Conservation (phyloP, 1,140 invertebrate genomes). For the Cryptotermes secundus region DNA sequence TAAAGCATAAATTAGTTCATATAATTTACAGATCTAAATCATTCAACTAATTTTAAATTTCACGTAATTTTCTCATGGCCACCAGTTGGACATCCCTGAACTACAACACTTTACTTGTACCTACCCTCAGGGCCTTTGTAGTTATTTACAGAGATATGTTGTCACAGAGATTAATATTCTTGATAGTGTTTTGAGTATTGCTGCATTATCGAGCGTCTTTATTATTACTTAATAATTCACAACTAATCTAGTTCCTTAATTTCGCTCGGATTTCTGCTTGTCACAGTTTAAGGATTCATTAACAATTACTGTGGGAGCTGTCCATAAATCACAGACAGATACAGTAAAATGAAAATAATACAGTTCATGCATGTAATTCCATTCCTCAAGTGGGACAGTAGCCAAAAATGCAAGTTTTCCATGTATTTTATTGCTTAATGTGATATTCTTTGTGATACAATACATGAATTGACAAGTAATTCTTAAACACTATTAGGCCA, state of each 20-base stretch:
- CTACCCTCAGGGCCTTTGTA: not conserved
- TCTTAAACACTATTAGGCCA: not conserved
- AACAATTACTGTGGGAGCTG: constrained; percentile 11
- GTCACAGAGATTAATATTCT: not conserved
- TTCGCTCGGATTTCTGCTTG: not conserved
- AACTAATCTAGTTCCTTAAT: constrained; percentile 3
- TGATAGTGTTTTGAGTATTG: not conserved
- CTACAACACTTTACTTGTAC: not conserved
- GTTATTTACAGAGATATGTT: constrained; percentile 3
- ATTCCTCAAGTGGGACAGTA: no score
- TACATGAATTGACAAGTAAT: not conserved
- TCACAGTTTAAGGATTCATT: not conserved
- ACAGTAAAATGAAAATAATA: not conserved
- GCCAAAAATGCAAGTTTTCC: not conserved
- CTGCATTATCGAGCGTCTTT: not conserved
- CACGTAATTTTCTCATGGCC: not conserved
- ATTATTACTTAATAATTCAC: no score
- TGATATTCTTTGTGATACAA: not conserved
- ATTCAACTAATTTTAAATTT: not conserved
- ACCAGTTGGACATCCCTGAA: constrained; percentile 5
- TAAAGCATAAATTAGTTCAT: not conserved
- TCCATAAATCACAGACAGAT: constrained; percentile 3
- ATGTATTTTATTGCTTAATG: not conserved
- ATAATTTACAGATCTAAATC: not conserved
- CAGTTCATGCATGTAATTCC: no score